These are phyloP conservation scores for Formica aserva DNA, from an alignment of 2,888 invertebrate species.

Conservation along the genomic window DNA sequence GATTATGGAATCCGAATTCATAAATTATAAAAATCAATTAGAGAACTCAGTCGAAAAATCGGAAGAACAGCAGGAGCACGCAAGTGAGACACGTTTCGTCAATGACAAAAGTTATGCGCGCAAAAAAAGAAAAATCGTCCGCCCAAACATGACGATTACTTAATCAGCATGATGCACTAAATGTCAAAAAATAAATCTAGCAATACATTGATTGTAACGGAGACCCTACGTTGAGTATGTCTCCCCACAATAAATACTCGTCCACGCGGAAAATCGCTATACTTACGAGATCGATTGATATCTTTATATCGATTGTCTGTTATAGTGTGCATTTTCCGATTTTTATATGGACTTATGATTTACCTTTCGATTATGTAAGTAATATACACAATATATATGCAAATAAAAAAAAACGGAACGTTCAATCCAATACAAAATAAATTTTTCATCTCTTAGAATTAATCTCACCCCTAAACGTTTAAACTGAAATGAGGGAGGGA, in stretches of 20 bases:
- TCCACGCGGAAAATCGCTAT: slow-evolving; percentile 33
- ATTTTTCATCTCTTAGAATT: too few species aligned
- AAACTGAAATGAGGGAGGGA: too few species aligned
- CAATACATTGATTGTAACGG: not conserved
- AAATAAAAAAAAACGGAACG: too few species aligned
- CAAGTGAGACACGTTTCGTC: not conserved
- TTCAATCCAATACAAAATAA: too few species aligned
- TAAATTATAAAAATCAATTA: too few species aligned
- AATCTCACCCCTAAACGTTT: too few species aligned
- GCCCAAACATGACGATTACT: slow-evolving; percentile 2
- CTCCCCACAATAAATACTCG: not conserved
- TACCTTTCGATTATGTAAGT: too few species aligned
- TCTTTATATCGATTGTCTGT: slow-evolving; percentile 17
- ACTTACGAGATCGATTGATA: not conserved
- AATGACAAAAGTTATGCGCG: not conserved
- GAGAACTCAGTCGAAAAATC: too few species aligned
- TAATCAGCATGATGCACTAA: not conserved
- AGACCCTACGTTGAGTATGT: not conserved
- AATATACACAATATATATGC: too few species aligned
- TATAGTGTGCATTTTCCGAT: not conserved
- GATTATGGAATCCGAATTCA: too few species aligned
- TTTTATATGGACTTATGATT: not conserved
- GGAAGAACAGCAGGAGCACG: too few species aligned
- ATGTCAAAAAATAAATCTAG: slow-evolving; percentile 12
- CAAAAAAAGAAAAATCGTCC: slow-evolving; percentile 7